Conservation (phyloP, 2,113 vertebrate genomes). For the Corynorhinus townsendii region DNA sequence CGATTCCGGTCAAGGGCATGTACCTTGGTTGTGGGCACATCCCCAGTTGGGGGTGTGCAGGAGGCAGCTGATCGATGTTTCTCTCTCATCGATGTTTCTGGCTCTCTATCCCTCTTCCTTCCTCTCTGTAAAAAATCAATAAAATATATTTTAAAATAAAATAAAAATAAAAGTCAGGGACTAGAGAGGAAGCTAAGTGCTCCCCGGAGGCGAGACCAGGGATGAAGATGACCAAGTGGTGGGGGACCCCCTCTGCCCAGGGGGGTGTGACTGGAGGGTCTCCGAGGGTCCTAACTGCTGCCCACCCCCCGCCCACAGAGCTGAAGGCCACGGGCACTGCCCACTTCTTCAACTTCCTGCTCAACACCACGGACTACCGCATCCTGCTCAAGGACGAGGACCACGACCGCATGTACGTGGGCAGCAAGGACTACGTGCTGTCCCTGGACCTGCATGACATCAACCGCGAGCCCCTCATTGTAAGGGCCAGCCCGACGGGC, state of each 20-base stretch:
- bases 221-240: neutral
- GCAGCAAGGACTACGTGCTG: slow-evolving; percentile 98
- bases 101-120: too few relatives aligned
- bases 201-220: neutral
- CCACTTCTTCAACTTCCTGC: slow-evolving; percentile 97
- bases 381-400: slow-evolving; percentile 98
- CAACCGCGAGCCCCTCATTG: slow-evolving; percentile 98
- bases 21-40: too few relatives aligned
- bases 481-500: slow-evolving; percentile 76
- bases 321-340: slow-evolving; percentile 94
- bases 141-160: too few relatives aligned
- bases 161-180: neutral
- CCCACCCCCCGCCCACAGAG: slow-evolving; percentile 79
- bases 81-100: too few relatives aligned
- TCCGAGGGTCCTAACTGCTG: neutral
- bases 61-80: too few relatives aligned
- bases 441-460: slow-evolving; percentile 98
- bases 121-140: too few relatives aligned
- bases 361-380: slow-evolving; percentile 96
- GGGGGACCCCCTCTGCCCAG: neutral
- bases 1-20: too few relatives aligned
- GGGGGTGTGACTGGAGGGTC: neutral
- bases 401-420: slow-evolving; percentile 99
- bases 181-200: neutral
- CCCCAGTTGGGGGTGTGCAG: too few relatives aligned